Base-by-base conservation (phyloP, 2,888 invertebrate species). In the Phyllotreta striolata region DNA sequence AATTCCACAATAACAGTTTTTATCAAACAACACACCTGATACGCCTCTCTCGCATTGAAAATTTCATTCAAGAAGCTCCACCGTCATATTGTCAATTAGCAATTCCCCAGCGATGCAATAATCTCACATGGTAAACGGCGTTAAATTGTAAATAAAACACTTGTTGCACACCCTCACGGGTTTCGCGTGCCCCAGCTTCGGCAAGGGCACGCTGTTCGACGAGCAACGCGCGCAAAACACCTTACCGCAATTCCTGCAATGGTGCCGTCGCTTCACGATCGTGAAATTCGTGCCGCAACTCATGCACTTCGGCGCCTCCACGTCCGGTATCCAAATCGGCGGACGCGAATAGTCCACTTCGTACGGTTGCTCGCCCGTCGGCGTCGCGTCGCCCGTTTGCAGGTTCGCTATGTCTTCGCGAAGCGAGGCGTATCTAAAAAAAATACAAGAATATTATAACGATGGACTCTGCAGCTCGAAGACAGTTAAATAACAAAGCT, bases 221-320 rank as follows among this genome's bases (percentile, higher is more conserved):
- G 96, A 96, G 83, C 97, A 98, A 49, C 93, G 89, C 0, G 93
- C 92, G 83, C 97, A 98, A 82, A 96, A 97, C 44, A 97, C 95
- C 86, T 95, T 89, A 81, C 98, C 98, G 83, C 98, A 99, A 82
- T 97, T 97, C 73, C 98, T 85, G 80, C 98, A 98, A 82, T 98
- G 98, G 81, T 99, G 98, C 7, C 98, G 84, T 12, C 98, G 88
- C 43, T 98, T 88, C 74, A 99, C 93, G 69, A 98, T 93, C 3
- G 96, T 98, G 84, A 99, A 99, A 73, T 90, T 90, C 12, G 92
- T 89, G 64, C 89, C 88, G 81, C 99, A 99, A 40, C 94, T 89
- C 91, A 96, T 96, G 82, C 98, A 99, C 62, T 91, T 87, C 0
- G 94, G 92, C 41, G 94, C 94, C 69, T 93, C 90, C 63, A 93